Conservation (phyloP, 2,888 invertebrate species). For the Sussaba pulchella region DNA sequence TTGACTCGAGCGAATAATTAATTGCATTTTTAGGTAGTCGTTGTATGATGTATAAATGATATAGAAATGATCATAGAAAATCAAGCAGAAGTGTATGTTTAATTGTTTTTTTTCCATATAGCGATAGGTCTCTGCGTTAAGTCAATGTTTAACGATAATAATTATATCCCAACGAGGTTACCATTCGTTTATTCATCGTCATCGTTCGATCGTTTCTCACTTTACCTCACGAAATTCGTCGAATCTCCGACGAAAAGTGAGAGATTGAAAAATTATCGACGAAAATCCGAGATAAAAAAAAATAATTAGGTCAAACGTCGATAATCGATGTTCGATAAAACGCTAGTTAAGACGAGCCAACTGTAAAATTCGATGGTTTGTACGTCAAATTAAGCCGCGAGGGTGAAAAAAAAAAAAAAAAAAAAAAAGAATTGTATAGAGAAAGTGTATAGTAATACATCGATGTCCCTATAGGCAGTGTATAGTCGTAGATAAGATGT, state of each 20-base stretch:
- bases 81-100: slow-evolving; percentile 44
- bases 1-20: slow-evolving; percentile 56
- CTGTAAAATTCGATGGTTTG: slow-evolving; percentile 37
- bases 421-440: slow-evolving; percentile 58
- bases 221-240: slow-evolving; percentile 1
- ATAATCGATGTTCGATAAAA: slow-evolving; percentile 53
- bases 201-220: slow-evolving; percentile 11
- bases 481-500: slow-evolving; percentile 52
- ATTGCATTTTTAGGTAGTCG: slow-evolving; percentile 67
- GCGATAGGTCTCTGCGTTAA: slow-evolving; percentile 59
- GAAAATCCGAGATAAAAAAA: background rate
- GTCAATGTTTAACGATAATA: slow-evolving; percentile 59
- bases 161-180: slow-evolving; percentile 61
- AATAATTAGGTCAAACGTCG: slow-evolving; percentile 35
- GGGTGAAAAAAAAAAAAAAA: slow-evolving; percentile 56
- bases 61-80: slow-evolving; percentile 36
- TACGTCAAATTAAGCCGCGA: slow-evolving; percentile 18
- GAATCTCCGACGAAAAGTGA: slow-evolving; percentile 12
- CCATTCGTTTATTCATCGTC: slow-evolving; percentile 47
- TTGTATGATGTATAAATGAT: slow-evolving; percentile 40
- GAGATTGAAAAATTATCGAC: background rate
- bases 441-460: slow-evolving; percentile 58
- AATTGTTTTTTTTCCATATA: slow-evolving; percentile 54
- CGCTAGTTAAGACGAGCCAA: slow-evolving; percentile 7
- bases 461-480: slow-evolving; percentile 50